These are phyloP conservation scores for Diorhabda elongata DNA, from an alignment of 1,140 invertebrate species.

Conservation along the genomic window DNA sequence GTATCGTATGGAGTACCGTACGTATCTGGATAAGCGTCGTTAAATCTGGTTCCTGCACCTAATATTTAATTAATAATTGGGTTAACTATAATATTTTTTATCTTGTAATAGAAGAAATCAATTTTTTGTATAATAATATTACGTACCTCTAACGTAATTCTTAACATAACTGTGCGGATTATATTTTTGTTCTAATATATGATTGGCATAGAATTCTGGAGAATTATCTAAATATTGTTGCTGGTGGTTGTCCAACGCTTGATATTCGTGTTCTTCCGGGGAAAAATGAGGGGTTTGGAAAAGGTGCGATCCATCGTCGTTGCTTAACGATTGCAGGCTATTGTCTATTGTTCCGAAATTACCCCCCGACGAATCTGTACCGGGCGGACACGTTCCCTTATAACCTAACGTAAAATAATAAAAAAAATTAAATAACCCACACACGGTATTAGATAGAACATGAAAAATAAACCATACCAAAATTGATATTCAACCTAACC, in stretches of 20 bases:
- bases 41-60: slow-evolving; percentile 55
- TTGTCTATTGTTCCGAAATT: slow-evolving; percentile 9
- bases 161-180: slow-evolving; percentile 63
- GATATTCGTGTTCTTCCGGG: slow-evolving; percentile 68
- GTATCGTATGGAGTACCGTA: slow-evolving; percentile 66
- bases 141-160: slow-evolving; percentile 63
- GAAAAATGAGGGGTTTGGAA: slow-evolving; percentile 49
- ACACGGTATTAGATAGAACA: no score
- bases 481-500: no score
- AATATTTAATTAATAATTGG: slow-evolving; percentile 6
- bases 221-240: slow-evolving; percentile 62
- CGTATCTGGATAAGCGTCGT: slow-evolving; percentile 60
- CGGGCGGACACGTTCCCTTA: slow-evolving; percentile 39
- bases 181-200: slow-evolving; percentile 62
- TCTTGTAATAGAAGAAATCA: no score
- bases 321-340: slow-evolving; percentile 23
- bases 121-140: background rate
- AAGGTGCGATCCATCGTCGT: slow-evolving; percentile 36
- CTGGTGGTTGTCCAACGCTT: slow-evolving; percentile 58
- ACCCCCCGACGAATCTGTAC: slow-evolving; percentile 26
- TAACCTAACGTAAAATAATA: slow-evolving; percentile 24
- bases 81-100: no score
- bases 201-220: slow-evolving; percentile 70
- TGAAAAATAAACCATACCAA: no score
- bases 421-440: no score